Base-by-base conservation (phyloP, 2,113 vertebrate genomes). In the Trichechus manatus region DNA sequence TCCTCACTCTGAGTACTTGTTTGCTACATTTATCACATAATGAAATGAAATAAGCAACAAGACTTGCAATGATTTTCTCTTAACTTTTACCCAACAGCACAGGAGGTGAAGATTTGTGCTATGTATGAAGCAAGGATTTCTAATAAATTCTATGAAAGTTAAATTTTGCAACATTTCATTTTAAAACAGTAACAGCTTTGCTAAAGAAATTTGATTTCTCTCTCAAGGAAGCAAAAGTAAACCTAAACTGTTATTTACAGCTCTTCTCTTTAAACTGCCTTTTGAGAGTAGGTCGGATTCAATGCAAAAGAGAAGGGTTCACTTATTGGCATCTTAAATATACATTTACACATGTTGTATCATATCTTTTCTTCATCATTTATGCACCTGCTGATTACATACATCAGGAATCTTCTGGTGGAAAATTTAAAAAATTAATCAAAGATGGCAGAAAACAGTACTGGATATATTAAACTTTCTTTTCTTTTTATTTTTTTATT, bases 151-250 rank as follows among this genome's bases (percentile, higher is more conserved):
- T 10, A 3, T 39, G 4, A 61, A 2, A 84, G 23, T 36, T 94
- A 87, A 82, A 70, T 68, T 77, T 22, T 84, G n/a, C 66, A 91
- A 19, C 42, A 47, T 84, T 93, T 91, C 27, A 80, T 94, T 91
- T 66, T 59, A 80, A 97, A 91, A 53, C 31, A 79, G 75, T 78
- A 33, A 93, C 2, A 10, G 27, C 5, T 83, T 31, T 80, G 36
- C 47, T 93, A 79, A 93, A 85, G 39, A 94, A 86, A 75, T 80
- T 53, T 94, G 27, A 91, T 75, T 84, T 95, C 13, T 79, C 25
- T 80, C 8, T 91, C 6, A 80, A 82, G 39, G 68, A 77, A 94
- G 56, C n/a, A 93, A 93, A 95, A 89, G 83, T 74, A 94, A 95
- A 74, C 33, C 6, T 81, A 66, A 94, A 68, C 11, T 8, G 75